Evolutionary conservation across 2,888 invertebrate species (phyloP), one percentile per base, ranked within the genome.

Genomic region (Bellardia bayeri): DNA sequence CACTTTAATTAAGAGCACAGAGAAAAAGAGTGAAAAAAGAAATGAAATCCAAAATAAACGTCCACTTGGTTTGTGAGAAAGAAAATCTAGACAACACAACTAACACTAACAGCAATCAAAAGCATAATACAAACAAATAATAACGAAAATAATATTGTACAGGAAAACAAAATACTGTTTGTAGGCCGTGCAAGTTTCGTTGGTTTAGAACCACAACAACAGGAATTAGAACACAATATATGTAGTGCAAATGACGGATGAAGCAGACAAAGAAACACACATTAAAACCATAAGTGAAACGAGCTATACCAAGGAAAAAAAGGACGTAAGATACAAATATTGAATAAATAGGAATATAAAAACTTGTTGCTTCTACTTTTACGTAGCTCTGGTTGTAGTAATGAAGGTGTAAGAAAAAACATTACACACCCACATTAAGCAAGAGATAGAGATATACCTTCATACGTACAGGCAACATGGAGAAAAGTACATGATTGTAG

Each of bases 1-100:
- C 37, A 51, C 58, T 61, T 82, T 78, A 82, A 82, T 72, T 58
- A 72, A 82, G 30, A 68, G 11, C 7, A n/a, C n/a, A 45, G 6
- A 42, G 66, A 8, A 5, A 54, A 30, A 51, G 14, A 61, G 16
- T 37, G 42, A 68, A 58, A 51, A 54, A 49, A 14, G 8, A 14
- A n/a, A 45, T 30, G 33, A 61, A 56, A 23, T 6, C 23, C 14
- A 7, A 58, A 82, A 51, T 54, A 37, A 42, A 66, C 1, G 54
- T 33, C 11, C 42, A 66, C 4, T 40, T 40, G 51, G 4, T 61
- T 49, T 56, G 8, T 23, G 3, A 56, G 13, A 40, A 71, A 16
- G 23, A 54, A 56, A 40, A 56, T 23, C 23, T 56, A 23, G 56
- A 56, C 23, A 56, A 56, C 16, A 56, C 9, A 23, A 8, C 9